These are phyloP conservation scores for Sphenodon punctatus DNA, from an alignment of 2,797 vertebrate genomes.

Conservation along the genomic window DNA sequence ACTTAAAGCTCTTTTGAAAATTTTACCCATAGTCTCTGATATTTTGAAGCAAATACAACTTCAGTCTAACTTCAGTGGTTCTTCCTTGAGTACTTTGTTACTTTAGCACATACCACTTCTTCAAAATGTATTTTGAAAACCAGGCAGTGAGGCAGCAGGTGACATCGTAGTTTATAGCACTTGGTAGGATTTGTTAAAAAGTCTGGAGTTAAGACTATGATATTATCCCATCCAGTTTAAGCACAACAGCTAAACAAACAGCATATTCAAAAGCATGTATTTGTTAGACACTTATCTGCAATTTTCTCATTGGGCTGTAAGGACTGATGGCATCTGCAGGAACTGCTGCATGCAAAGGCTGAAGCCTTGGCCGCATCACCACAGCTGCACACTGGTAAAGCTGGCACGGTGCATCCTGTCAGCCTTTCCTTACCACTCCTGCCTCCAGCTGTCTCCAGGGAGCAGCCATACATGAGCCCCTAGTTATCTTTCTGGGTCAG, in stretches of 20 bases:
- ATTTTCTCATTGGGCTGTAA: not conserved
- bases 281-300: constrained; percentile 25
- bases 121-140: not conserved
- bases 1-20: not conserved
- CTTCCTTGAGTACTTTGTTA: not conserved
- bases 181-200: not conserved
- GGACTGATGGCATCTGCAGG: no score
- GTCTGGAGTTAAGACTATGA: not conserved
- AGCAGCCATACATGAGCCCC: no score
- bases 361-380: no score
- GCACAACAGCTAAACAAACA: not conserved
- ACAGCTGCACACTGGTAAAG: no score
- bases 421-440: not conserved
- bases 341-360: no score
- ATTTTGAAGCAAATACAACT: constrained; percentile 36
- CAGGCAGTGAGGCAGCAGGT: not conserved
- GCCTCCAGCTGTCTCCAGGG: not conserved
- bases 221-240: constrained; percentile 10
- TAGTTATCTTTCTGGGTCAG: no score
- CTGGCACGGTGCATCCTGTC: not conserved
- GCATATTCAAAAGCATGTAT: not conserved
- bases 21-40: constrained; percentile 1
- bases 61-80: constrained; percentile 18
- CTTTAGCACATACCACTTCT: not conserved
- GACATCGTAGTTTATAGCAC: not conserved